Evolutionary conservation across 2,888 invertebrate genomes (phyloP), one percentile per base, ranked within the genome.

Genomic region (Campoplex nolae): DNA sequence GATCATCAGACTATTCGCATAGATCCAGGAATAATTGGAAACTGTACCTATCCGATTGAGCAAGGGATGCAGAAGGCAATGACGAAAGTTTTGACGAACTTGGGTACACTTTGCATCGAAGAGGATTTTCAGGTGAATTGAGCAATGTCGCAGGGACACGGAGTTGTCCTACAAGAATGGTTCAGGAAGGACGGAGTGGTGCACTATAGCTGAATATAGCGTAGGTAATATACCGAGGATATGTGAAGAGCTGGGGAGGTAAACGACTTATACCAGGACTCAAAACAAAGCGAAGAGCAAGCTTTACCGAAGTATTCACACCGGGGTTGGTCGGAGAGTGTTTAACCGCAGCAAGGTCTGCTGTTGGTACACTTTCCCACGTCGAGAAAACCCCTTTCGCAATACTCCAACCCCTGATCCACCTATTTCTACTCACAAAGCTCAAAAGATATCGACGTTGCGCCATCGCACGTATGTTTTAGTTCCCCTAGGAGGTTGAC

Each of bases 401-500:
- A 8, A n/a, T 28, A 65, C 45, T n/a, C 65, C 62, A 32, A 45
- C 73, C 42, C 18, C 11, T 65, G 28, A 6, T 67, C 28, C 35
- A 9, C 7, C 35, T 48, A 65, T 23, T 68, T 38, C n/a, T 16
- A 80, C 80, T 76, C 74, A 75, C 45, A 65, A 68, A 80, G 65
- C 68, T 56, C 70, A 74, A 84, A 88, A 89, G 88, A 88, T 90
- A 90, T 90, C 88, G 85, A 85, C 75, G 74, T 83, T 68, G 38
- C 51, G 83, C 88, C 90, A 89, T 90, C 90, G 87, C 87, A 89
- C 89, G 89, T 90, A 89, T 89, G 84, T 81, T 58, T 32, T 81
- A 84, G 79, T 86, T 87, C 75, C 79, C 71, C 51, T 68, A 16
- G 13, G 6, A 58, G 42, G 23, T 81, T 38, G 38, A 18, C 70